Conservation (phyloP, 2,797 vertebrate genomes). For the Erpetoichthys calabaricus region DNA sequence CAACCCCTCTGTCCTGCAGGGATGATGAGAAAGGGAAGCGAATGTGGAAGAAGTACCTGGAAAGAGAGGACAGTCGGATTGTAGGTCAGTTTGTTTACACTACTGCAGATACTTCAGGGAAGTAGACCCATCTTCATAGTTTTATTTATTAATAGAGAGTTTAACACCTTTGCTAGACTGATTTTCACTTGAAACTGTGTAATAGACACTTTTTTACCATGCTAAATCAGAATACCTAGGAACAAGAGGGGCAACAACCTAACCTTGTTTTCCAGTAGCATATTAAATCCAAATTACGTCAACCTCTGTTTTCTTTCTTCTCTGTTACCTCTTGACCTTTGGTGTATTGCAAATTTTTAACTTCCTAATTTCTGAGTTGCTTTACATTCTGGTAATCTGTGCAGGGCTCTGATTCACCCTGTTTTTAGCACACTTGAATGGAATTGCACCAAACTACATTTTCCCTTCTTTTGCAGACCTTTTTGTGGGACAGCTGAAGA, state of each 20-base stretch:
- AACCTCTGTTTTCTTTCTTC: too few species aligned
- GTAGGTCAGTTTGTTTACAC: constrained; percentile 55
- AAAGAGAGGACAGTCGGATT: constrained; percentile 87
- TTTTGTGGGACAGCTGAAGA: constrained; percentile 89
- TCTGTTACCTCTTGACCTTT: too few species aligned
- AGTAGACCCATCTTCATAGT: background rate
- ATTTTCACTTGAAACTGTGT: too few species aligned
- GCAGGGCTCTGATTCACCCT: background rate
- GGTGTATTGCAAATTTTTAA: too few species aligned
- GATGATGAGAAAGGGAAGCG: constrained; percentile 77
- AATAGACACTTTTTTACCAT: too few species aligned
- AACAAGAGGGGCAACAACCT: too few species aligned
- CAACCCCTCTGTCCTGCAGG: constrained; percentile 32
- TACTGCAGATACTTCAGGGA: background rate
- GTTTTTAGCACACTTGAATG: background rate
- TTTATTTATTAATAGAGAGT: background rate
- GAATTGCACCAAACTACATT: background rate
- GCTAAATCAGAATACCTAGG: too few species aligned
- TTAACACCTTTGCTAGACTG: too few species aligned
- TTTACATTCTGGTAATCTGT: too few species aligned
- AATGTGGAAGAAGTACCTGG: constrained; percentile 86
- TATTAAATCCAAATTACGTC: too few species aligned
- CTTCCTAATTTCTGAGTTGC: too few species aligned
- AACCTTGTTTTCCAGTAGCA: too few species aligned
- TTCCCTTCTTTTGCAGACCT: constrained; percentile 54